phyloP scores from a whole-genome alignment of 1,140 invertebrate species.

The Zeugodacus cucurbitae region DNA sequence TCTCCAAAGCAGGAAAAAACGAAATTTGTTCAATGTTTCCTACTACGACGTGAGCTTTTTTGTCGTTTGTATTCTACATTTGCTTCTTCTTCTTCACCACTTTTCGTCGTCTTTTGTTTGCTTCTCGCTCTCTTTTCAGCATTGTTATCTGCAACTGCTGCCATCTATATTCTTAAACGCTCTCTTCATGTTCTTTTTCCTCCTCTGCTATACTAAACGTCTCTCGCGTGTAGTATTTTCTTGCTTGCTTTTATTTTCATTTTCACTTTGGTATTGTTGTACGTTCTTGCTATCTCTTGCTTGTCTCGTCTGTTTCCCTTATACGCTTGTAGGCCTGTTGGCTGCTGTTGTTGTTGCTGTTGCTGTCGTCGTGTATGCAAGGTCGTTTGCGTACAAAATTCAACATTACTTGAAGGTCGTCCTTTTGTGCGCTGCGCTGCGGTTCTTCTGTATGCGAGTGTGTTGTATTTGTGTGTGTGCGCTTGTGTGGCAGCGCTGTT shows the following conservation, averaged over 20 bases:
- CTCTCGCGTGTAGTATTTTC: background rate
- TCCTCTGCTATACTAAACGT: too few species aligned
- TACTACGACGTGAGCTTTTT: background rate
- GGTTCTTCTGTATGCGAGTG: background rate
- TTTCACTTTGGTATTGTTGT: background rate
- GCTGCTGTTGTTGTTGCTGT: slow-evolving; percentile 52
- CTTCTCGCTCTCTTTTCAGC: background rate
- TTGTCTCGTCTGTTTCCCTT: background rate
- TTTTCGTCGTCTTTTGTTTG: background rate
- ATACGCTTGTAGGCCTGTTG: background rate
- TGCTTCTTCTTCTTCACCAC: background rate
- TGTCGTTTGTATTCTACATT: background rate
- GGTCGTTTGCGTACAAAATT: slow-evolving; percentile 67
- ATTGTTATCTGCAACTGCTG: background rate
- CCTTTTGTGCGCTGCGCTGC: slow-evolving; percentile 52
- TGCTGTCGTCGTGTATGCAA: slow-evolving; percentile 59
- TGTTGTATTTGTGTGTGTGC: background rate
- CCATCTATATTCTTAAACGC: background rate
- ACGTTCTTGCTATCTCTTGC: background rate
- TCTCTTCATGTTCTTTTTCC: background rate
- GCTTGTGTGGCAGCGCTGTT: background rate
- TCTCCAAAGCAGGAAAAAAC: background rate
- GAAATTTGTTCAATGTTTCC: background rate
- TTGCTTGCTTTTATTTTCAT: background rate
- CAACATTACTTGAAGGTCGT: slow-evolving; percentile 67